Percentiles rank a stretch among this genome's conserved stretches.
Evolutionary conservation across 2,113 vertebrate genomes (phyloP).

Genomic region (Delphinapterus leucas): DNA sequence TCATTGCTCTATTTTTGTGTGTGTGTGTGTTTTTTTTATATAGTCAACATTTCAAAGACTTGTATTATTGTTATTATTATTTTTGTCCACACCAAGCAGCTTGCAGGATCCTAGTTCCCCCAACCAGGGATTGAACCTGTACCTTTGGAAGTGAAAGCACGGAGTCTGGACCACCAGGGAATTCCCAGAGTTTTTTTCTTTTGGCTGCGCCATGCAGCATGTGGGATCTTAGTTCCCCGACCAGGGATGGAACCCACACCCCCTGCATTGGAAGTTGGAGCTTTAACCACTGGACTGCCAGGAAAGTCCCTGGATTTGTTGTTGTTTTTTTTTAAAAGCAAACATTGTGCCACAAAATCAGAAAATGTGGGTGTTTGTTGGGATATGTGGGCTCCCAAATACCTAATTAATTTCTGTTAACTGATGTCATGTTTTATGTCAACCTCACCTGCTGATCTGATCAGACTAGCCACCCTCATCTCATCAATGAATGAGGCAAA

Average conservation of each 20-base stretch:
- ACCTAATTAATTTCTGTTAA: not conserved
- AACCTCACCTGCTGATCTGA: not conserved
- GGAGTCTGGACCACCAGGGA: no score
- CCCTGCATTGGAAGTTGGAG: not conserved
- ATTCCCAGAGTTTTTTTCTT: not conserved
- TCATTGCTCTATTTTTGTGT: not conserved
- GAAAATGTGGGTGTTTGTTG: not conserved
- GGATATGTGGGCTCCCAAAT: not conserved
- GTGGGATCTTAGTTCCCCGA: no score
- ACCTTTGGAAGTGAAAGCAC: no score
- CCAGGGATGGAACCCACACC: fast-evolving
- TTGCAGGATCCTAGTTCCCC: no score
- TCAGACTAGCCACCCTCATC: not conserved
- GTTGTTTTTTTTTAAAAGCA: not conserved
- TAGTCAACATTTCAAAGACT: not conserved
- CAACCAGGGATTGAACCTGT: no score
- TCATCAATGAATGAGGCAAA: not conserved
- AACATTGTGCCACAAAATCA: not conserved
- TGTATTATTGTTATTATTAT: not conserved
- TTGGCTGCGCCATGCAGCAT: not conserved
- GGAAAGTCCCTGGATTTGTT: not conserved
- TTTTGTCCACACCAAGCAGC: no score
- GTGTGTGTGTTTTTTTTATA: not conserved
- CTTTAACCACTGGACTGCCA: not conserved
- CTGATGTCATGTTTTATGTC: not conserved